Percentiles rank a stretch among this genome's conserved stretches.
Evolutionary conservation across 2,113 vertebrate genomes (phyloP).

Genomic region (Cinclus cinclus): DNA sequence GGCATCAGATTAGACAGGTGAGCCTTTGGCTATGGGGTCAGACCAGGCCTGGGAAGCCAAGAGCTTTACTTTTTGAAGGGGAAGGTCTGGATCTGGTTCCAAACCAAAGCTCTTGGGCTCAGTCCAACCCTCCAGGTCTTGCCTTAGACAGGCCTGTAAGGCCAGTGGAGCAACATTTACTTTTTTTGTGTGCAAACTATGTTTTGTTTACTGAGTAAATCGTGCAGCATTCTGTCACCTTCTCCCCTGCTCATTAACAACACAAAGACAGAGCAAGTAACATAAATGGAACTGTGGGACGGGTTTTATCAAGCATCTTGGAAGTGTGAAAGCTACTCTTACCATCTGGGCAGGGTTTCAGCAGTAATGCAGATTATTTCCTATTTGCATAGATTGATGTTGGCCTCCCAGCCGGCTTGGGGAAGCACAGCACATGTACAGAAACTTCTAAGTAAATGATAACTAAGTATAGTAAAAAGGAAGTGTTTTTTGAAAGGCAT

Average conservation of each 20-base stretch:
- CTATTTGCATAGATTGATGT: accelerated
- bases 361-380: background rate
- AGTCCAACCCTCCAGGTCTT: background rate
- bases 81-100: background rate
- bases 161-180: background rate
- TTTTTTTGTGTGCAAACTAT: background rate
- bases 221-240: background rate
- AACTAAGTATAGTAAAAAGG: background rate
- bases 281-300: background rate
- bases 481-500: background rate
- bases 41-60: background rate
- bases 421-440: background rate
- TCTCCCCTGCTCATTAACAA: background rate
- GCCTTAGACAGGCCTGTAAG: background rate
- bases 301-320: background rate
- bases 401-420: background rate
- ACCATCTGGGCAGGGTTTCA: background rate
- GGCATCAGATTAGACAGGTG: accelerated
- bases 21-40: background rate
- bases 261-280: background rate
- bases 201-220: background rate
- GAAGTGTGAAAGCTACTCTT: background rate
- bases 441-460: background rate
- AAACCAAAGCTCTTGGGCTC: background rate
- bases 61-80: background rate